phyloP scores from a whole-genome alignment of 1,140 invertebrate species.

The Panagrolaimus sp. region DNA sequence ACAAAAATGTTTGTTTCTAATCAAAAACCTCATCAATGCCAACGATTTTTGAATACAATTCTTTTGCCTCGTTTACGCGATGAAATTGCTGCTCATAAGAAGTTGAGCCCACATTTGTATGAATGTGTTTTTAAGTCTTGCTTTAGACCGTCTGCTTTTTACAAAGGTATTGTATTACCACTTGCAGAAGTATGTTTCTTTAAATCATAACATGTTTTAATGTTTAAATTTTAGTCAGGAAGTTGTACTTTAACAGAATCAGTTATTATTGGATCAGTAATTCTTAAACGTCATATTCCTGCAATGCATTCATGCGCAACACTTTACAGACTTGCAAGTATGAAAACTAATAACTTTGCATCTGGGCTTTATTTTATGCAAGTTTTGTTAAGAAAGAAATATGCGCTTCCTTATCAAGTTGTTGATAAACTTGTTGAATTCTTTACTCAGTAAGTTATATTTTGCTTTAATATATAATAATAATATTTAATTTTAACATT shows the following conservation, averaged over 20 bases:
- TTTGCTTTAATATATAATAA: no score
- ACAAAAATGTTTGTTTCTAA: conserved; percentile 89
- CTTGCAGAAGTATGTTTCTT: conserved; percentile 68
- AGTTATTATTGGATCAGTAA: neutral
- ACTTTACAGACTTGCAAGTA: neutral
- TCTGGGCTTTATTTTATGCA: conserved; percentile 12
- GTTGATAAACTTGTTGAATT: conserved; percentile 11
- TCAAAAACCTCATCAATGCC: conserved; percentile 86
- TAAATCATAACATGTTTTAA: no score
- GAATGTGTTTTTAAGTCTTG: conserved; percentile 84
- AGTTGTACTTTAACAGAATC: conserved; percentile 6
- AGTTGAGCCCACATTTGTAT: conserved; percentile 92
- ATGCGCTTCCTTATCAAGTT: neutral
- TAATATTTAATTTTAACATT: no score
- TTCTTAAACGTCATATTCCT: neutral
- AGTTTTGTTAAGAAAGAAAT: neutral
- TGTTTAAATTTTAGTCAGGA: neutral
- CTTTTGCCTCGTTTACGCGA: conserved; percentile 84
- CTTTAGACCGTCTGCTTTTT: conserved; percentile 95
- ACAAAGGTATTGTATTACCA: conserved; percentile 90
- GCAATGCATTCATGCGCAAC: conserved; percentile 5
- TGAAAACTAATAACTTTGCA: neutral
- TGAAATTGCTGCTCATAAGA: conserved; percentile 88
- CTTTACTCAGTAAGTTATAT: neutral
- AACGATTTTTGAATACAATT: conserved; percentile 68